These are phyloP conservation scores for Aphelenchoides fujianensis DNA, from an alignment of 1,140 invertebrate genomes.

Conservation along the genomic window DNA sequence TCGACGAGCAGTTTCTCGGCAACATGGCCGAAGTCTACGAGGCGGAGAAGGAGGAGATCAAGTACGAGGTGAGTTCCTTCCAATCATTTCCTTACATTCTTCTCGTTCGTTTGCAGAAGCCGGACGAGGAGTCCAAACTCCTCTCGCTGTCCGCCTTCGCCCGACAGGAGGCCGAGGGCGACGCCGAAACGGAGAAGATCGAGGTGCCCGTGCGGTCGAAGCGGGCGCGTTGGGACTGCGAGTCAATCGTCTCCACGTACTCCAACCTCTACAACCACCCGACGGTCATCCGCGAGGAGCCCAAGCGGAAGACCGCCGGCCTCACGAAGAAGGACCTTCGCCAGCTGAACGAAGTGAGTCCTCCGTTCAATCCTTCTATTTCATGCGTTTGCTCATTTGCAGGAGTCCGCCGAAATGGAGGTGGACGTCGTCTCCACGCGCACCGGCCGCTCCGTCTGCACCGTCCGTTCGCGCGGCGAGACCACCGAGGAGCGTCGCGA, in stretches of 20 bases:
- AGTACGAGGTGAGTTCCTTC: neutral
- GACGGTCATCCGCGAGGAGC: conserved; percentile 72
- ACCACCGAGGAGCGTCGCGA: conserved; percentile 75
- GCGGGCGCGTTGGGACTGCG: conserved; percentile 79
- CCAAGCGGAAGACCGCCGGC: conserved; percentile 59
- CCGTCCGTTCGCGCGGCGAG: conserved; percentile 74
- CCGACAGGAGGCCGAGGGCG: conserved; percentile 67
- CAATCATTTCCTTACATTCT: too few species aligned
- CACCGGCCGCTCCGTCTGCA: conserved; percentile 29
- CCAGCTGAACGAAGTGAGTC: conserved; percentile 46
- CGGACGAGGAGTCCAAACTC: conserved; percentile 33
- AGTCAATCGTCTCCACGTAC: conserved; percentile 71
- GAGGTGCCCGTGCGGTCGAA: conserved; percentile 41
- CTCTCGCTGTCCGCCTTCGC: conserved; percentile 17
- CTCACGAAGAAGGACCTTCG: conserved; percentile 30
- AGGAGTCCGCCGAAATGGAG: conserved; percentile 33
- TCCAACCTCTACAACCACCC: conserved; percentile 57
- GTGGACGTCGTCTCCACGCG: conserved; percentile 65
- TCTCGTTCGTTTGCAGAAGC: conserved; percentile 37
- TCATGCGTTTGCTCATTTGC: neutral
- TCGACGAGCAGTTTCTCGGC: conserved; percentile 9
- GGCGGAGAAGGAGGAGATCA: neutral
- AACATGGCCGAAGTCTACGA: conserved; percentile 30
- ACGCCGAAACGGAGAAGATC: conserved; percentile 68
- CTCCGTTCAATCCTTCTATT: neutral